Evolutionary conservation across 2,888 invertebrate species (phyloP).

Genomic region (Diarsia brunnea): DNA sequence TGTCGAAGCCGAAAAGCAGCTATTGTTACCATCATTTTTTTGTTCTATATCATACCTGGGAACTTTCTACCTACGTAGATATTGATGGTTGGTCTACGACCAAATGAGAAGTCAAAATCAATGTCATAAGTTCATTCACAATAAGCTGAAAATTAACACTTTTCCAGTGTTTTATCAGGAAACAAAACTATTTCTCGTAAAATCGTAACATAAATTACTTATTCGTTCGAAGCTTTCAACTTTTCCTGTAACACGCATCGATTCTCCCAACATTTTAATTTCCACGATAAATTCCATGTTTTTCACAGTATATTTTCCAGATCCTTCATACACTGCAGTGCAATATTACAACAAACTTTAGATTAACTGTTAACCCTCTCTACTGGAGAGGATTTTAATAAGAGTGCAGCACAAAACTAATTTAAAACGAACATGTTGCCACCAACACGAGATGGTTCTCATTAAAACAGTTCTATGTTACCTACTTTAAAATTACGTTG

Average conservation of each 20-base stretch:
- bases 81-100: no score
- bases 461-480: slow-evolving; percentile 57
- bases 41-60: no score
- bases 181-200: neutral
- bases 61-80: no score
- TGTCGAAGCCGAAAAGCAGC: no score
- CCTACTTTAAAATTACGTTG: slow-evolving; percentile 35
- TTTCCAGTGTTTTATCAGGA: neutral
- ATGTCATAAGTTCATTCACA: no score
- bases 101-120: no score
- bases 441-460: slow-evolving; percentile 54
- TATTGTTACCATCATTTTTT: no score
- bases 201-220: neutral
- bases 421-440: slow-evolving; percentile 47
- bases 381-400: slow-evolving; percentile 51
- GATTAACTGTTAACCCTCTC: slow-evolving; percentile 32
- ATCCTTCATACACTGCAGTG: neutral
- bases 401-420: slow-evolving; percentile 50
- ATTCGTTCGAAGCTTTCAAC: neutral
- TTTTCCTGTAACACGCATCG: neutral
- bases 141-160: neutral
- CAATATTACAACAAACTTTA: slow-evolving; percentile 36
- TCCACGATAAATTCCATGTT: neutral
- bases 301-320: neutral
- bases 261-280: neutral